Evolutionary conservation across 2,888 invertebrate genomes (phyloP), one percentile per base, ranked within the genome.

Genomic region (Pterostichus madidus): DNA sequence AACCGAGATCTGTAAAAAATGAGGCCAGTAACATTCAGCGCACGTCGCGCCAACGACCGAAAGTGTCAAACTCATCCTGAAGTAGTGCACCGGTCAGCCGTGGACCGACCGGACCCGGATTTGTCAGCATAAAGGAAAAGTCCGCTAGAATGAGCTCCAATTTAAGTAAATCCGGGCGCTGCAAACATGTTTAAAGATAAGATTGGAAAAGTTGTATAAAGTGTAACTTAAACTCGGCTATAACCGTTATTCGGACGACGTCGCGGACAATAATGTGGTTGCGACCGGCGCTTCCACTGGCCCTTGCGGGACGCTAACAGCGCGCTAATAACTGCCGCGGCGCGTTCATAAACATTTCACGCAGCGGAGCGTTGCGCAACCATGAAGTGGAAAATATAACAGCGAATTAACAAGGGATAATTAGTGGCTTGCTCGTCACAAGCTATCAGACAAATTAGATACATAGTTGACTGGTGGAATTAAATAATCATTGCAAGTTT

Each of bases 191-290:
- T 89, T 89, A 89, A 88, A 90, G 91, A 91, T 91, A 90, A 91
- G 90, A 91, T 91, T 91, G 91, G 91, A 91, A 91, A 91, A 91
- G 90, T 91, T 91, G 91, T 90, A 90, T 88, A 89, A 90, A 90
- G 89, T 89, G 77, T 64, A 68, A 86, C 86, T 87, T 87, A 87
- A 87, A 88, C 86, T 87, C 87, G 78, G 85, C 88, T 84, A 88
- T 88, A 88, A 88, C 88, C 88, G 85, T 88, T 88, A 88, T 87
- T 88, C 87, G 87, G 87, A 85, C 87, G 86, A 87, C 87, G 85
- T 87, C 86, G 86, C 86, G 86, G 87, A 87, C 88, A 88, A 87
- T 88, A 88, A 87, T 87, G 87, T 87, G 86, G 85, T 85, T 85
- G 85, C 44, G 44, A 75, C 49, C 56, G 44, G 24, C 71, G 68